A percentile compares a stretch with the other conserved stretches of the same genome.
phyloP scores from a whole-genome alignment of 2,888 invertebrate genomes.

The Mimumesa dahlbomi region DNA sequence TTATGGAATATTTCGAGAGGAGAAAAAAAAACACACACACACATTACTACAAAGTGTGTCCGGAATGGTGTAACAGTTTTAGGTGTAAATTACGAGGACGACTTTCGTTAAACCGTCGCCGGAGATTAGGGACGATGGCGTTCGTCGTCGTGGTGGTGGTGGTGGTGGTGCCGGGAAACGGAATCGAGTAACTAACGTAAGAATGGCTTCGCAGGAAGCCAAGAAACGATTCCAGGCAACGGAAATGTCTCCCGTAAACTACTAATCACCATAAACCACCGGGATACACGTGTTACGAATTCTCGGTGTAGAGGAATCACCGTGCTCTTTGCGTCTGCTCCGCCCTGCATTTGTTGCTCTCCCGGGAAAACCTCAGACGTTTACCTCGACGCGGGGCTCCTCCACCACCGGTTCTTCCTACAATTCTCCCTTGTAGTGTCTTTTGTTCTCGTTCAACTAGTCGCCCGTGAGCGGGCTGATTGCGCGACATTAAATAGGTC shows the following conservation, averaged over 20 bases:
- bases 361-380: conserved; percentile 69
- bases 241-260: conserved; percentile 76
- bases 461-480: conserved; percentile 1
- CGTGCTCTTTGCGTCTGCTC: conserved; percentile 60
- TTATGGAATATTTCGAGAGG: not conserved
- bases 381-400: conserved; percentile 52
- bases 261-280: conserved; percentile 78
- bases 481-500: conserved; percentile 35
- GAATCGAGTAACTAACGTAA: conserved; percentile 67
- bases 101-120: conserved; percentile 35
- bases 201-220: conserved; percentile 61
- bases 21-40: not conserved
- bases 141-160: conserved; percentile 58
- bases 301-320: conserved; percentile 72
- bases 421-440: conserved; percentile 20
- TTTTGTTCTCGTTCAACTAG: conserved; percentile 23
- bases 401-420: conserved; percentile 31
- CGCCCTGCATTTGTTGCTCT: conserved; percentile 64
- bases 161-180: conserved; percentile 53
- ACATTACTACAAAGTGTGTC: not conserved
- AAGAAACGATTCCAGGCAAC: conserved; percentile 60
- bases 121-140: conserved; percentile 61
- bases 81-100: conserved; percentile 59
- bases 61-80: not conserved
- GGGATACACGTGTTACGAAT: conserved; percentile 77